Conservation (phyloP, 2,113 vertebrate species). For the Calypte anna region DNA sequence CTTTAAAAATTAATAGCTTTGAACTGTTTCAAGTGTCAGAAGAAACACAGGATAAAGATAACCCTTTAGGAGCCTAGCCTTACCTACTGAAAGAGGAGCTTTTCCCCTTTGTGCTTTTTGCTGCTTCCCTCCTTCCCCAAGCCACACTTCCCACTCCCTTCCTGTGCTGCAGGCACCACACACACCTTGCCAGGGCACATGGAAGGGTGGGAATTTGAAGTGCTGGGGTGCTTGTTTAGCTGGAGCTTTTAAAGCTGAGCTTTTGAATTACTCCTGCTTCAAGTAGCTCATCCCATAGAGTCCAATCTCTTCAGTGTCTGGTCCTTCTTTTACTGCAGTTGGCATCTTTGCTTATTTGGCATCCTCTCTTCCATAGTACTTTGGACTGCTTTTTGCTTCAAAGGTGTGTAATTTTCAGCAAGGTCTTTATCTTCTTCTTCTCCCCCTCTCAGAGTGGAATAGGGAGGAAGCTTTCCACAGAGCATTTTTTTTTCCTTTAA, state of each 20-base stretch:
- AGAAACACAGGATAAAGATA: conserved; percentile 68
- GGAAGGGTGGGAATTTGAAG: not conserved
- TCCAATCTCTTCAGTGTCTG: not conserved
- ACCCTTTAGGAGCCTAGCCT: conserved; percentile 63
- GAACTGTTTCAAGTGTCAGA: conserved; percentile 82
- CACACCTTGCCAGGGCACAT: not conserved
- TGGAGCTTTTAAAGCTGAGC: not conserved
- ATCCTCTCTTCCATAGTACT: not conserved
- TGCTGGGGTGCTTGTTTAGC: not conserved
- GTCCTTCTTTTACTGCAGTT: not conserved
- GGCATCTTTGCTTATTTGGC: not conserved
- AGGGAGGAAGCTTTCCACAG: not conserved
- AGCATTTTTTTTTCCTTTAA: not conserved
- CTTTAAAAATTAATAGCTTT: conserved; percentile 83
- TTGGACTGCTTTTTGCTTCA: not conserved
- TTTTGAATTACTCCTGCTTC: not conserved
- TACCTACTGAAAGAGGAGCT: not conserved
- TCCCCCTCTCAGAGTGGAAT: not conserved
- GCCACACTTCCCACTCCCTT: not conserved
- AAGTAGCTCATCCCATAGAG: not conserved
- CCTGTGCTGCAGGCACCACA: not conserved
- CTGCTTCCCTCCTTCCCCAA: not conserved
- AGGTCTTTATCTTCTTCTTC: not conserved
- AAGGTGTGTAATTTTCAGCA: not conserved
- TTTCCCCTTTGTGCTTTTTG: not conserved